These are phyloP conservation scores for Schrankia costaestrigalis DNA, from an alignment of 2,888 invertebrate species.

Conservation along the genomic window DNA sequence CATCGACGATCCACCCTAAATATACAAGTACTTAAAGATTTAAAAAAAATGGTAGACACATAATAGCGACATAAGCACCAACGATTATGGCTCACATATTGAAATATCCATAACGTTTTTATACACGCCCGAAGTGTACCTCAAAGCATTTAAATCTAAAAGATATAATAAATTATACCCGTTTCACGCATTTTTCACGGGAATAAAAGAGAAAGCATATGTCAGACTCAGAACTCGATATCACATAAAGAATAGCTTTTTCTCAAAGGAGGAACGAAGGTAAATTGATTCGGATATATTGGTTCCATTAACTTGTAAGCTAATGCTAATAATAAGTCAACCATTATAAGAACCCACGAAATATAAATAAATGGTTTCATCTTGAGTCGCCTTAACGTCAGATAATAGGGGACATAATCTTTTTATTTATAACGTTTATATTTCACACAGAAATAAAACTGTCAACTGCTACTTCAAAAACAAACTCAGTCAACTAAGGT, in stretches of 20 bases:
- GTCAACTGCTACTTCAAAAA: conserved; percentile 12
- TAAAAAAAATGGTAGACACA: conserved; percentile 38
- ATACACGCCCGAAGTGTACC: conserved; percentile 3
- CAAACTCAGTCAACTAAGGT: too few species aligned
- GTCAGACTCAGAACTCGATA: conserved; percentile 18
- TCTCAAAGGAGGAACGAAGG: conserved; percentile 40
- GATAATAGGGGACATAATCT: conserved; percentile 15
- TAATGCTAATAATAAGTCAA: conserved; percentile 34
- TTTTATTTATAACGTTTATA: conserved; percentile 22
- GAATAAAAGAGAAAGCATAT: conserved; percentile 25
- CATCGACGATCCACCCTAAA: too few species aligned
- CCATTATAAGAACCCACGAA: conserved; percentile 11
- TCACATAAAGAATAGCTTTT: conserved; percentile 10
- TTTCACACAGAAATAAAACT: conserved; percentile 16
- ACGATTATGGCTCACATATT: conserved; percentile 22
- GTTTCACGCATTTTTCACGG: conserved; percentile 19
- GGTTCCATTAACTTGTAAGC: conserved; percentile 36
- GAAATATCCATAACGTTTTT: conserved; percentile 16
- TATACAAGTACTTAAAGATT: too few species aligned
- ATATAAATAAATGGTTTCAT: conserved; percentile 3
- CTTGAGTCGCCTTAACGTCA: conserved; percentile 13
- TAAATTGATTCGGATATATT: conserved; percentile 55
- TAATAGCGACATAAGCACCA: conserved; percentile 31
- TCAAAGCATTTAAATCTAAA: conserved; percentile 16
- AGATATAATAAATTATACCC: conserved; percentile 20